These are phyloP conservation scores for Porites lobata DNA, from an alignment of 92 coral and sea anemone species.

Conservation along the genomic window DNA sequence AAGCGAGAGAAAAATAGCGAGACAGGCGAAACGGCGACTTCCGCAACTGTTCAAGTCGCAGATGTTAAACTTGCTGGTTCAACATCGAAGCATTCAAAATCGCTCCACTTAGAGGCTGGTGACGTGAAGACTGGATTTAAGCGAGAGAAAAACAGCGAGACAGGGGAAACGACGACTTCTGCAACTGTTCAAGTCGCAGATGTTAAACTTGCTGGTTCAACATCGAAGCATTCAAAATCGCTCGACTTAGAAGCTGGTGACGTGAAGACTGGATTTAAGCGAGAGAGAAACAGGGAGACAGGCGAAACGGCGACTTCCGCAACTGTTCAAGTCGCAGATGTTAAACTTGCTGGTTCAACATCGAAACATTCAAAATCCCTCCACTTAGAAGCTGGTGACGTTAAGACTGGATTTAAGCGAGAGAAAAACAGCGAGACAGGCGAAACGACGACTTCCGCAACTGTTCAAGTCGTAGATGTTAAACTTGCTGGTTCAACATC, in stretches of 20 bases:
- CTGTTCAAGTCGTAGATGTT: neutral
- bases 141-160: slow-evolving; percentile 8
- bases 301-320: neutral
- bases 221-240: neutral
- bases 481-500: slow-evolving; percentile 15
- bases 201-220: slow-evolving; percentile 8
- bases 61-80: slow-evolving; percentile 7
- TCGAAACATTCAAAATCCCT: neutral
- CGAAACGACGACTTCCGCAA: neutral
- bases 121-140: slow-evolving; percentile 3
- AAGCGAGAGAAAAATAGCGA: slow-evolving; percentile 11
- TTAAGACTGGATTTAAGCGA: neutral
- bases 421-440: slow-evolving; percentile 1
- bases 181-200: neutral
- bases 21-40: neutral
- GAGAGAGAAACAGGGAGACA: neutral
- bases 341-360: slow-evolving; percentile 20
- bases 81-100: slow-evolving; percentile 6
- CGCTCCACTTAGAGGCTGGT: slow-evolving; percentile 6
- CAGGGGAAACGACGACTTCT: neutral
- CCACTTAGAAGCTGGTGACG: neutral
- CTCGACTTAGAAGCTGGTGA: neutral
- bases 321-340: neutral
- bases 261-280: slow-evolving; percentile 6
- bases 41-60: slow-evolving; percentile 1